These are phyloP conservation scores for Julus scanicus DNA, from an alignment of 2,888 invertebrate species.

Conservation along the genomic window DNA sequence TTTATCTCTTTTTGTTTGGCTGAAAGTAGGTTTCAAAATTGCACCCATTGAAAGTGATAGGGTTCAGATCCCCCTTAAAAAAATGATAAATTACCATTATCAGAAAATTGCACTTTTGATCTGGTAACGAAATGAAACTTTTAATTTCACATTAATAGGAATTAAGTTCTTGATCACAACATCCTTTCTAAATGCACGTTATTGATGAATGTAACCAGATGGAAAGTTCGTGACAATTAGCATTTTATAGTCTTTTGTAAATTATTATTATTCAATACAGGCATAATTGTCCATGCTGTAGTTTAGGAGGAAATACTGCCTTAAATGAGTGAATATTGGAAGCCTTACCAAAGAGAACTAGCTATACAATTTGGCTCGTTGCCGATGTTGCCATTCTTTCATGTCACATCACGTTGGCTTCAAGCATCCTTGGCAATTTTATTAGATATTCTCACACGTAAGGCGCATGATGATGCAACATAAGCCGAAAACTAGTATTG, in stretches of 20 bases:
- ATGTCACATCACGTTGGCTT: background rate
- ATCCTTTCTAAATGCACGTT: background rate
- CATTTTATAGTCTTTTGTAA: background rate
- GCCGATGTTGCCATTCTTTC: background rate
- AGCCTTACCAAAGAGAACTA: background rate
- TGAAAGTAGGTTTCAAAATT: too few relatives aligned
- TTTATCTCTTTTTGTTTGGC: too few relatives aligned
- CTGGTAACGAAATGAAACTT: too few relatives aligned
- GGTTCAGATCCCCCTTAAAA: too few relatives aligned
- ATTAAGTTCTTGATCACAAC: too few relatives aligned
- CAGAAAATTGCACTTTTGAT: too few relatives aligned
- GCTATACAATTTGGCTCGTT: background rate
- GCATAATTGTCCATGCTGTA: background rate
- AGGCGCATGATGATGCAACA: background rate
- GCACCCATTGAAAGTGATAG: too few relatives aligned
- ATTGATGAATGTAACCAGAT: background rate
- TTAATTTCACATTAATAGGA: too few relatives aligned
- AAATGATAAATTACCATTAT: too few relatives aligned
- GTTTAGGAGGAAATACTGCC: background rate
- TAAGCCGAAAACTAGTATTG: background rate
- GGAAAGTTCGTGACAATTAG: background rate
- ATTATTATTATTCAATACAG: background rate
- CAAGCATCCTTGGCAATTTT: constrained; percentile 12
- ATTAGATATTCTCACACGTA: background rate
- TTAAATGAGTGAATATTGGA: background rate